Percentiles rank a stretch among this genome's conserved stretches.
Conservation (phyloP, 1,140 invertebrate species). For the Orius insidiosus region DNA sequence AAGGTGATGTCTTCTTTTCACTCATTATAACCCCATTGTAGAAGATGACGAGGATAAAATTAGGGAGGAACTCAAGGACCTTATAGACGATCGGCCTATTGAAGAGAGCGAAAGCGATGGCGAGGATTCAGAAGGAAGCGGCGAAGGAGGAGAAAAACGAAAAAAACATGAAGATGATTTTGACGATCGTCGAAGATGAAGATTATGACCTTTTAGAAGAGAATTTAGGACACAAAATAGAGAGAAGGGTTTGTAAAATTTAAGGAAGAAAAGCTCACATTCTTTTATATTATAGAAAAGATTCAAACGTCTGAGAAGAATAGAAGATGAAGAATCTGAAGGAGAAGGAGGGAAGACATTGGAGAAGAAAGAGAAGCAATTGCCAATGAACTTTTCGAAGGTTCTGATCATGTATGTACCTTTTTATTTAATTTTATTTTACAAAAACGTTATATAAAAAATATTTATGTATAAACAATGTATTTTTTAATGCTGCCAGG, state of each 20-base stretch:
- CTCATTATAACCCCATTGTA: too few relatives aligned
- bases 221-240: slow-evolving; percentile 92
- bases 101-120: slow-evolving; percentile 68
- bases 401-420: slow-evolving; percentile 62
- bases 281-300: slow-evolving; percentile 45
- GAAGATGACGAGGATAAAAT: slow-evolving; percentile 70
- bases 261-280: too few relatives aligned
- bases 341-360: slow-evolving; percentile 58
- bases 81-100: slow-evolving; percentile 88
- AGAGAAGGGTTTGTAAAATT: slow-evolving; percentile 67
- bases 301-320: slow-evolving; percentile 65
- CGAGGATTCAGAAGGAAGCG: slow-evolving; percentile 59
- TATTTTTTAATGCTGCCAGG: slow-evolving; percentile 15
- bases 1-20: too few relatives aligned
- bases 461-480: too few relatives aligned
- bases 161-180: slow-evolving; percentile 64
- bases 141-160: slow-evolving; percentile 49
- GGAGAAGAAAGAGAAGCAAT: slow-evolving; percentile 68
- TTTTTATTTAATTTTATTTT: slow-evolving; percentile 13
- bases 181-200: slow-evolving; percentile 92
- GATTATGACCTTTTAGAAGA: slow-evolving; percentile 97
- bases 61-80: slow-evolving; percentile 71
- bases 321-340: slow-evolving; percentile 77
- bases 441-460: too few relatives aligned
- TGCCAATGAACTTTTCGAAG: slow-evolving; percentile 73